Evolutionary conservation across 1,140 invertebrate species (phyloP).

Genomic region (Drosophila yakuba): DNA sequence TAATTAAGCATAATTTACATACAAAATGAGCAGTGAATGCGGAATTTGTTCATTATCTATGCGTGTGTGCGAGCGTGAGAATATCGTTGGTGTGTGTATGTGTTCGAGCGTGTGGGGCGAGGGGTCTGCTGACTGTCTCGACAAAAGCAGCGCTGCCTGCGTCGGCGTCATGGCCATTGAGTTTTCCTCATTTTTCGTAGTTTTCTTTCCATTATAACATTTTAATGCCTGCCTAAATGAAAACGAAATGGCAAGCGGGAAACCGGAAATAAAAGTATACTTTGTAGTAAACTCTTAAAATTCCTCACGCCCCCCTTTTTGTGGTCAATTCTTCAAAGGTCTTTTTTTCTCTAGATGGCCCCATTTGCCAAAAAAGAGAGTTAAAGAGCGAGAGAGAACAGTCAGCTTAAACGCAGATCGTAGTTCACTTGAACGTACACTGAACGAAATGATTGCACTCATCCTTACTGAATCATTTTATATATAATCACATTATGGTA

Average conservation of each 20-base stretch:
- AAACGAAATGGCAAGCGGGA: constrained; percentile 50
- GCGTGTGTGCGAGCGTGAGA: constrained; percentile 21
- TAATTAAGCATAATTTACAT: constrained; percentile 74
- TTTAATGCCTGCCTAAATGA: constrained; percentile 48
- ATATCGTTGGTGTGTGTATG: constrained; percentile 17
- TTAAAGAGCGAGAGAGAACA: constrained; percentile 34
- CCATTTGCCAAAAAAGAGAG: constrained; percentile 60
- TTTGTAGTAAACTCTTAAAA: constrained; percentile 1
- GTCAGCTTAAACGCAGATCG: constrained; percentile 51
- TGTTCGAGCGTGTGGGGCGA: constrained; percentile 1
- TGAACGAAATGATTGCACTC: neutral
- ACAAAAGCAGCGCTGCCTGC: constrained; percentile 55
- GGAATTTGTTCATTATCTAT: constrained; percentile 50
- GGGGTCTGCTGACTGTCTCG: constrained; percentile 66
- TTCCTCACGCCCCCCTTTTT: constrained; percentile 27
- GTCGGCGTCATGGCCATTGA: constrained; percentile 85
- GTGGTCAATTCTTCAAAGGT: constrained; percentile 36
- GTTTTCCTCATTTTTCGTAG: constrained; percentile 58
- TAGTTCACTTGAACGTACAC: constrained; percentile 22
- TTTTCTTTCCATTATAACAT: constrained; percentile 54
- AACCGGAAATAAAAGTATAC: constrained; percentile 48
- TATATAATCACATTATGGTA: too few species aligned
- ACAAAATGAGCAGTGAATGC: constrained; percentile 38
- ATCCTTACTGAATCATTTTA: too few species aligned
- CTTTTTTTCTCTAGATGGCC: constrained; percentile 39